Evolutionary conservation across 2,888 invertebrate genomes (phyloP), one percentile per base, ranked within the genome.

Genomic region (Leistus spinibarbis): DNA sequence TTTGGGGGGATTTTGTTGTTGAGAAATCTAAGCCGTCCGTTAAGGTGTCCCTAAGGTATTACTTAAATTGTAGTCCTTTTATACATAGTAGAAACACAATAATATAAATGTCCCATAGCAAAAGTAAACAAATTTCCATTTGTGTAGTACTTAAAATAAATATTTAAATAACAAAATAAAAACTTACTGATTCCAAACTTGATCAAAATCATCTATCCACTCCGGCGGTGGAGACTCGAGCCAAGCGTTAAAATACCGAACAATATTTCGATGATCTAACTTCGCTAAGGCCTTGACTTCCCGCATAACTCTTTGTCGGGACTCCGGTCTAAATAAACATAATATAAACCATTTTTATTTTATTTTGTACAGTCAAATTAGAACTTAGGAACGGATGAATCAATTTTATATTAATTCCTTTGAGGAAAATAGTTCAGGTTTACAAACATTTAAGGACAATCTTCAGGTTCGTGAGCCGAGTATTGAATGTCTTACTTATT

Each of bases 191-290:
- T 88, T 85, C 88, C 90, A 90, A 3, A 88, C 84, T 22, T 88
- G 88, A 85, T 97, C 97, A 63, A 92, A 90, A 24, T 90, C 88
- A 81, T 95, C 92, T 84, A 96, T 93, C 96, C 97, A 98, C 5
- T 91, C 92, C 7, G 89, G 87, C 1, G 98, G 98, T 7, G 98
- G 98, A 76, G 91, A 90, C 85, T 99, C 98, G 0, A 96, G 88
- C 99, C 99, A 99, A 0, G 98, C 94, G 87, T 97, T 94, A 85
- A 94, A 96, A 86, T 98, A 99, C 0, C 99, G 89, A 69, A 99
- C 98, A 79, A 99, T 99, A 84, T 98, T 94, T 62, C 92, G 91
- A 87, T 99, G 98, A 78, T 99, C 98, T 74, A 99, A 87, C 85
- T 95, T 95, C 0, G 99, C 99, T 56, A 99, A 86, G 0, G 97